phyloP scores from a whole-genome alignment of 2,797 vertebrate genomes.

The Rhincodon typus region DNA sequence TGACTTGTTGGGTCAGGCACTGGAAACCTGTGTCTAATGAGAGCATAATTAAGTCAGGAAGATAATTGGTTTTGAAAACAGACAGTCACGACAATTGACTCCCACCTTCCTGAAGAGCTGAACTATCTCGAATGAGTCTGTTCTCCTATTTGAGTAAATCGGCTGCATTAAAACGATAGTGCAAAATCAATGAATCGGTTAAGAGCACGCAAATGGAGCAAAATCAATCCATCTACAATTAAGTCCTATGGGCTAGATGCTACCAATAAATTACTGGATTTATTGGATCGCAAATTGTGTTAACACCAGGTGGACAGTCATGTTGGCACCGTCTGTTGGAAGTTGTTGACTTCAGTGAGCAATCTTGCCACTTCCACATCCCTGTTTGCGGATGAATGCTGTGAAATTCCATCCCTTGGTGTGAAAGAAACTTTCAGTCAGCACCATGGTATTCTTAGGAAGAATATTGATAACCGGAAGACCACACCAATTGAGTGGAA shows the following conservation, averaged over 20 bases:
- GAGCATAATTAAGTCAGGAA: not conserved
- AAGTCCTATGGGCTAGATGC: too few relatives aligned
- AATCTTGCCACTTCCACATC: not conserved
- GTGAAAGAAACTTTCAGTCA: not conserved
- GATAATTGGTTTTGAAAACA: not conserved
- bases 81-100: not conserved
- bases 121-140: not conserved
- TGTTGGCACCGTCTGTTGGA: too few relatives aligned
- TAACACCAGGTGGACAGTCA: too few relatives aligned
- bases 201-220: constrained; percentile 10
- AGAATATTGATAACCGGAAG: not conserved
- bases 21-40: not conserved
- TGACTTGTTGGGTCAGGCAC: not conserved
- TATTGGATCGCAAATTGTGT: not conserved
- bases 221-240: not conserved
- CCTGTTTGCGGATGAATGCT: not conserved
- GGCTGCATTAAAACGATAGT: not conserved
- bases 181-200: not conserved
- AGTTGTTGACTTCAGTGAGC: not conserved
- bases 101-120: not conserved
- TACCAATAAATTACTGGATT: not conserved
- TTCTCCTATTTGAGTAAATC: not conserved
- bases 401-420: not conserved
- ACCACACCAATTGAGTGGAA: not conserved
- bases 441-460: not conserved